Evolutionary conservation across 2,888 invertebrate species (phyloP).

Genomic region (Machimus rusticus): DNA sequence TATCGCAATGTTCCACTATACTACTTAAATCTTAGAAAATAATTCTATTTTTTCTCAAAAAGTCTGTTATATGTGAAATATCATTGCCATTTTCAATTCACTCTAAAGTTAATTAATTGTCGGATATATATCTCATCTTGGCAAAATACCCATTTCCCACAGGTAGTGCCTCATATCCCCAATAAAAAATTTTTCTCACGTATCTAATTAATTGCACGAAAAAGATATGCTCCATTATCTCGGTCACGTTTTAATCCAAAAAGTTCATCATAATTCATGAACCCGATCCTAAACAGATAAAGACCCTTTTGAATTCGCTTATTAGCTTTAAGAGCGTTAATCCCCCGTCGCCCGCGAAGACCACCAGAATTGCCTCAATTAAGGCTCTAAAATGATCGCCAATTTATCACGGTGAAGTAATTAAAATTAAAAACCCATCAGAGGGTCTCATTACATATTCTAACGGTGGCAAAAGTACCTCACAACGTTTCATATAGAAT

Average conservation of each 20-base stretch:
- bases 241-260: not conserved
- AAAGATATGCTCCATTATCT: not conserved
- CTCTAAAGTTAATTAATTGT: not conserved
- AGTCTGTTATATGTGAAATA: not conserved
- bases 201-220: not conserved
- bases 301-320: not conserved
- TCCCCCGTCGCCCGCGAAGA: not conserved
- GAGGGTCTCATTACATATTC: not conserved
- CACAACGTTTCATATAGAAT: not conserved
- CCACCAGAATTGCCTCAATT: not conserved
- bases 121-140: not conserved
- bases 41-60: not conserved
- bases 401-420: not conserved
- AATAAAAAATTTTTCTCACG: not conserved
- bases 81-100: not conserved
- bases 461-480: not conserved
- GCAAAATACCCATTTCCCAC: not conserved
- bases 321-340: not conserved
- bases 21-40: not conserved
- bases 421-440: constrained; percentile 23
- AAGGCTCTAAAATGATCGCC: not conserved
- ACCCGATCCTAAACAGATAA: not conserved
- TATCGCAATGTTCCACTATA: too few relatives aligned
- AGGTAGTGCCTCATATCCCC: not conserved
- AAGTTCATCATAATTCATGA: not conserved